Evolutionary conservation across 2,113 vertebrate genomes (phyloP).

Genomic region (Eidolon helvum): DNA sequence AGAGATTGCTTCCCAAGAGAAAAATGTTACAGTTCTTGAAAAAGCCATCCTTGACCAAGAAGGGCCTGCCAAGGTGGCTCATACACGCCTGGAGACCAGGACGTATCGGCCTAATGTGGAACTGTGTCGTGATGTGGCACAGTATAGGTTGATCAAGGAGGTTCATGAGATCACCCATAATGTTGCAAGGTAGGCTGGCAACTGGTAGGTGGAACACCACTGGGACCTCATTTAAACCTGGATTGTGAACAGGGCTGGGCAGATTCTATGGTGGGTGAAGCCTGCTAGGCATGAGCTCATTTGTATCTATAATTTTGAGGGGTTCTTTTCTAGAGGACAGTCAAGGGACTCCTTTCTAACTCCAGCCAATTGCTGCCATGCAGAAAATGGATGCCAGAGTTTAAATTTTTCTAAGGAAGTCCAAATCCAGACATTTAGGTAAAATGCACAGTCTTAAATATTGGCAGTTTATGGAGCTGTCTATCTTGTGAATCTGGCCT

Average conservation of each 20-base stretch:
- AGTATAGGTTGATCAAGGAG: slow-evolving; percentile 86
- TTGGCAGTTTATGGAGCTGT: background rate
- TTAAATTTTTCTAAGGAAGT: background rate
- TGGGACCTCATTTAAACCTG: fast-evolving
- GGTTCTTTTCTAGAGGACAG: background rate
- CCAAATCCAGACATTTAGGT: background rate
- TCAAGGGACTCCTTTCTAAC: background rate
- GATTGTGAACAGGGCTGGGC: no score
- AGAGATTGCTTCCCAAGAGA: slow-evolving; percentile 88
- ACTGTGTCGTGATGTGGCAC: slow-evolving; percentile 87
- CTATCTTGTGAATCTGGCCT: background rate
- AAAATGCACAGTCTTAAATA: background rate
- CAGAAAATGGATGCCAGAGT: background rate
- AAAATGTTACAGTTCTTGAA: slow-evolving; percentile 84
- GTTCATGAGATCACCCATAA: slow-evolving; percentile 86
- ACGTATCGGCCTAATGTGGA: slow-evolving; percentile 87
- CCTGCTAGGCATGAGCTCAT: background rate
- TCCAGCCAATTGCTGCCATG: background rate
- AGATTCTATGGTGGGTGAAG: background rate
- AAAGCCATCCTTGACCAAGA: slow-evolving; percentile 87
- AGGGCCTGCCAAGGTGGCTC: slow-evolving; percentile 85
- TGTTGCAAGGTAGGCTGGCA: slow-evolving; percentile 82
- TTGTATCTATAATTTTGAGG: background rate
- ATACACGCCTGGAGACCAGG: slow-evolving; percentile 86
- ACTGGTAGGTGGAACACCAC: fast-evolving